A percentile compares a stretch with the other conserved stretches of the same genome.
These are phyloP conservation scores for Pituophis catenifer DNA, from an alignment of 2,113 vertebrate species.

Conservation along the genomic window DNA sequence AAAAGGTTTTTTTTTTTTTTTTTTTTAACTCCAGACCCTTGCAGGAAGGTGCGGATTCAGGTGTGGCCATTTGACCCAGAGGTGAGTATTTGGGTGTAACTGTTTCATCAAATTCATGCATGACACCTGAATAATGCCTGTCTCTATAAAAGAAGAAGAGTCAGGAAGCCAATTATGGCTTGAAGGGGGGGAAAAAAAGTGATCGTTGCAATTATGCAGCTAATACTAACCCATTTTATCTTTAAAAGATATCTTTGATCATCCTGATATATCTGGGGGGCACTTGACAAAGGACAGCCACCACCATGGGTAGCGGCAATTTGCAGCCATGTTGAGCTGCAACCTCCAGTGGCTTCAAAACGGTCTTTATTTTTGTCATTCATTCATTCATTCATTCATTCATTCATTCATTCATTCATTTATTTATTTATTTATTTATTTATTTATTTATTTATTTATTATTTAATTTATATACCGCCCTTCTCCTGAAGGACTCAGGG, in stretches of 20 bases:
- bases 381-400: too few species aligned
- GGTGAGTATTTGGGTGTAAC: neutral
- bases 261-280: neutral
- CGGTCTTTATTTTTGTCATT: neutral
- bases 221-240: neutral
- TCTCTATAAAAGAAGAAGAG: neutral
- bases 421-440: too few species aligned
- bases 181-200: accelerated
- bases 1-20: too few species aligned
- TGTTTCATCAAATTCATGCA: neutral
- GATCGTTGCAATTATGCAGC: neutral
- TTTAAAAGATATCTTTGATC: neutral
- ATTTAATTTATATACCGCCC: too few species aligned
- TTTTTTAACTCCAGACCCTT: neutral
- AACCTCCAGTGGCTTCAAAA: neutral
- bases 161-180: neutral
- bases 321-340: neutral
- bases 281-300: neutral
- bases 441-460: too few species aligned
- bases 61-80: neutral
- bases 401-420: too few species aligned
- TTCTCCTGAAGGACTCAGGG: too few species aligned
- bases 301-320: neutral
- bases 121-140: neutral
- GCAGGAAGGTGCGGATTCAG: neutral